Conservation (phyloP, 2,888 invertebrate genomes). For the Hoplodrina ambigua region DNA sequence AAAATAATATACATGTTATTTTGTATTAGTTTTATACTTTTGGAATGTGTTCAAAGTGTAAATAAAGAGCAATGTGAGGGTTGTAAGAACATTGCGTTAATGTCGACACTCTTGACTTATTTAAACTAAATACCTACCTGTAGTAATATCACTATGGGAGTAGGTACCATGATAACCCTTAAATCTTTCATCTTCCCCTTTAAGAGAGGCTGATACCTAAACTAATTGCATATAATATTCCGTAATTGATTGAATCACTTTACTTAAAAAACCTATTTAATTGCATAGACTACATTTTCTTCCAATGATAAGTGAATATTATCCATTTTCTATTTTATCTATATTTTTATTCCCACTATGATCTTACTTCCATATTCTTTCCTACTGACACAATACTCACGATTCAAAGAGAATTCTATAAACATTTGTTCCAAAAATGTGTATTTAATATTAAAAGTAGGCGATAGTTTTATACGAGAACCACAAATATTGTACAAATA, state of each 20-base stretch:
- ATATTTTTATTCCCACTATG: constrained; percentile 1
- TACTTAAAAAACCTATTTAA: background rate
- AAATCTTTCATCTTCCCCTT: background rate
- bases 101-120: constrained; percentile 39
- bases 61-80: constrained; percentile 54
- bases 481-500: constrained; percentile 65
- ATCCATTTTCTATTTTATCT: background rate
- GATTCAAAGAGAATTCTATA: constrained; percentile 48
- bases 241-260: background rate
- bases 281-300: background rate
- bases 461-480: constrained; percentile 56
- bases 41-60: constrained; percentile 65
- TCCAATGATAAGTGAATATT: too few relatives aligned
- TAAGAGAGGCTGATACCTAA: background rate
- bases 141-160: constrained; percentile 10
- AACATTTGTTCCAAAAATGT: constrained; percentile 57
- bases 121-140: background rate
- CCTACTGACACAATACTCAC: constrained; percentile 51
- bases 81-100: constrained; percentile 30
- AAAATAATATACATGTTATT: constrained; percentile 66
- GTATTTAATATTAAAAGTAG: constrained; percentile 46
- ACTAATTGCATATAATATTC: too few relatives aligned
- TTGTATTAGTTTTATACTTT: constrained; percentile 62
- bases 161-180: background rate
- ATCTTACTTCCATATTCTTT: constrained; percentile 20